phyloP scores from a whole-genome alignment of 2,113 vertebrate genomes.

The Cettia cetti region DNA sequence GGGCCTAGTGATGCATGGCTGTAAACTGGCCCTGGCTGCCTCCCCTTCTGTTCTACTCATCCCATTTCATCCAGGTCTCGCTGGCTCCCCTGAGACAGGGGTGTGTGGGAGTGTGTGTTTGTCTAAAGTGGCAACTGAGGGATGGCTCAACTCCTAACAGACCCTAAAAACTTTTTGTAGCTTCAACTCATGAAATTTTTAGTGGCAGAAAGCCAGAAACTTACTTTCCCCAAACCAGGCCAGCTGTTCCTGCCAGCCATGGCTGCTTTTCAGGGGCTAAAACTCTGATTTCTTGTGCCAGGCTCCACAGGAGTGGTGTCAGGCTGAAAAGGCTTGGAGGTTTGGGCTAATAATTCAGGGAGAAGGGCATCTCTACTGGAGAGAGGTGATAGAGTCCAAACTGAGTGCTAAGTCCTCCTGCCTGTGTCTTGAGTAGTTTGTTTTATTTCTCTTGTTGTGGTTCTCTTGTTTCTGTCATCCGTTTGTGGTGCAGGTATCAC shows the following conservation, averaged over 20 bases:
- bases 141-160: neutral
- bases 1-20: neutral
- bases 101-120: neutral
- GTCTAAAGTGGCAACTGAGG: neutral
- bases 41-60: neutral
- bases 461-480: neutral
- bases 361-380: neutral
- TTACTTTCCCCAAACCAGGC: neutral
- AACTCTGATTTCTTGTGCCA: neutral
- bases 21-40: neutral
- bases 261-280: neutral
- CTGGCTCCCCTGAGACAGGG: neutral
- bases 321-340: neutral
- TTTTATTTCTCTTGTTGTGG: neutral
- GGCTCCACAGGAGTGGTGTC: neutral
- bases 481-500: neutral
- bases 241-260: neutral
- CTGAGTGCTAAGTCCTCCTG: neutral
- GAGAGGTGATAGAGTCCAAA: neutral
- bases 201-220: neutral
- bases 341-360: neutral
- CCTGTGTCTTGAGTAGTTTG: neutral
- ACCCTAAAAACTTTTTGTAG: neutral
- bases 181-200: neutral
- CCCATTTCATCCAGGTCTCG: neutral